Evolutionary conservation across 2,888 invertebrate genomes (phyloP).

Genomic region (Ernsta delagoae): DNA sequence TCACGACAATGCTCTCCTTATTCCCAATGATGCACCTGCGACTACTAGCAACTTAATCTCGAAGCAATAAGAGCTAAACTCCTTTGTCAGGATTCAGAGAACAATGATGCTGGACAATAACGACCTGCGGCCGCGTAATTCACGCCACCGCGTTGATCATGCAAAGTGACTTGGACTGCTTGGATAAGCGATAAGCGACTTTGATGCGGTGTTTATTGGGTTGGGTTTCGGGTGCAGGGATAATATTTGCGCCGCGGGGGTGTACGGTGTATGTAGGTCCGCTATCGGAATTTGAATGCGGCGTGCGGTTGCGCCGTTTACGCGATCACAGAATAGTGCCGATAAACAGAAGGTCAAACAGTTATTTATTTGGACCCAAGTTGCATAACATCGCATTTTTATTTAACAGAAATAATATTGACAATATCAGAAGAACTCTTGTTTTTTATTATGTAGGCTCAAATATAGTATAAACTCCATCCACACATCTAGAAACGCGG

Average conservation of each 20-base stretch:
- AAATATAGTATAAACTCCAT: too few relatives aligned
- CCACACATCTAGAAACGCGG: too few relatives aligned
- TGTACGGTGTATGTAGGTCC: conserved; percentile 53
- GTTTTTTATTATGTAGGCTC: too few relatives aligned
- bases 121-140: conserved; percentile 80
- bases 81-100: conserved; percentile 38
- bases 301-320: conserved; percentile 46
- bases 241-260: conserved; percentile 64
- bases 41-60: conserved; percentile 2
- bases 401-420: too few relatives aligned
- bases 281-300: conserved; percentile 76
- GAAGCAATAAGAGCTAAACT: conserved; percentile 42
- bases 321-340: conserved; percentile 36
- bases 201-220: conserved; percentile 37
- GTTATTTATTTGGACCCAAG: too few relatives aligned
- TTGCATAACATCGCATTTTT: background rate
- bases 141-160: conserved; percentile 80
- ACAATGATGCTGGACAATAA: conserved; percentile 52
- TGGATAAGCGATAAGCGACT: conserved; percentile 44
- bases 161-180: conserved; percentile 64
- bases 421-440: too few relatives aligned
- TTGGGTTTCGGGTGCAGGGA: conserved; percentile 3
- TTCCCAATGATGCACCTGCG: conserved; percentile 40
- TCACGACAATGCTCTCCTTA: conserved; percentile 56
- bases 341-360: background rate